Base-by-base conservation (phyloP, 2,888 invertebrate species). In the Dryobotodes eremita region DNA sequence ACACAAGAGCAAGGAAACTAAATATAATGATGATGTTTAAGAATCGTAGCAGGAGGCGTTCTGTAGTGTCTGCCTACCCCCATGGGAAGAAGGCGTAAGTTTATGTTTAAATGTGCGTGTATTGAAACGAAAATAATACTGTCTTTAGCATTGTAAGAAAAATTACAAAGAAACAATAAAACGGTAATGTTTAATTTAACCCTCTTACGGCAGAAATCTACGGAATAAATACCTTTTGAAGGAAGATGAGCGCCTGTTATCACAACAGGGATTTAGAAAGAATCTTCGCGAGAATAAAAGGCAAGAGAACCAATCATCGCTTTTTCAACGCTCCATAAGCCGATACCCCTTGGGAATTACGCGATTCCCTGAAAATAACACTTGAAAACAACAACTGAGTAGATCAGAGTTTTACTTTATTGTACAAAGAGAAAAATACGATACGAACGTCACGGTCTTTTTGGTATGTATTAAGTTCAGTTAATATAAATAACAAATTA, bases 291-390 rank as follows among this genome's bases (percentile, higher is more conserved):
- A 72, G 73, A 79, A 83, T 81, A 78, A 82, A 71, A 84, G 76
- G 59, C 61, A 66, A 77, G 84, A 57, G 15, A 81, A 53, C 79
- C 89, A 89, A 88, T 88, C 81, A 83, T 85, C 69, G 71, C 65
- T 72, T 88, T 88, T 77, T 86, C 79, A 81, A 80, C 77, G 69
- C 55, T 57, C 64, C 64, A 69, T 83, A 78, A 85, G 79, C 55
- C 79, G 77, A 79, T 75, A 79, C 62, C 88, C 82, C 76, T 71
- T 64, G 89, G 77, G 88, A 79, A 79, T 88, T 55, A 80, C 42
- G 48, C 57, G 57, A 79, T 79, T 75, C 61, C 55, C 59, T 65
- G 73, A 76, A 81, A 84, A 77, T 57, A 84, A 78, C 55, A 80
- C 75, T 79, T 65, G 61, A 57, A 53, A 36, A 71, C 17, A 76